These are phyloP conservation scores for Luscinia megarhynchos DNA, from an alignment of 2,797 vertebrate genomes.

Conservation along the genomic window DNA sequence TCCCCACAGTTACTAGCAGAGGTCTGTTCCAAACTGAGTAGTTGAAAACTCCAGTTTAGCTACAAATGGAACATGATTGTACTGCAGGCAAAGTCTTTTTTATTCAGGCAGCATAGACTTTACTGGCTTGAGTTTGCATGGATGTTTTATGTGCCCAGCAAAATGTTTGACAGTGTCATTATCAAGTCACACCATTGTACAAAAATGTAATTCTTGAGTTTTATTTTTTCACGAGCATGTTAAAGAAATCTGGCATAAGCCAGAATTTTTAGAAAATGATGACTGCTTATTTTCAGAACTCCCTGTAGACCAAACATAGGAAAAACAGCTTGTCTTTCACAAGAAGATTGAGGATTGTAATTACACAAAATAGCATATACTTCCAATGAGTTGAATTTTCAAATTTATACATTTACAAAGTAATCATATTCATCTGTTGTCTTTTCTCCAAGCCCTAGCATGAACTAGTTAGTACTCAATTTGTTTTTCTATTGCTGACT, in stretches of 20 bases:
- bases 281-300: constrained; percentile 17
- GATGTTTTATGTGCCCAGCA: neutral
- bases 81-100: neutral
- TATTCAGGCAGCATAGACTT: neutral
- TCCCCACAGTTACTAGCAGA: rapidly evolving
- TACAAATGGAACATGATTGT: neutral
- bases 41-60: neutral
- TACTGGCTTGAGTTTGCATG: neutral
- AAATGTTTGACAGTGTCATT: neutral
- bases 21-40: neutral
- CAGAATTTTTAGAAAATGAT: neutral
- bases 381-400: constrained; percentile 14
- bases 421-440: neutral
- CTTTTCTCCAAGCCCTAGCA: neutral
- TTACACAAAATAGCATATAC: neutral
- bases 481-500: neutral
- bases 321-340: constrained; percentile 24
- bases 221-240: neutral
- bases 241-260: neutral
- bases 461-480: neutral
- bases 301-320: neutral
- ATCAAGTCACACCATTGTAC: neutral
- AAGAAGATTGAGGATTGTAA: constrained; percentile 12
- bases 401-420: neutral
- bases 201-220: neutral